Base-by-base conservation (phyloP, 1,140 invertebrate species). In the Mesaphorura yosii region DNA sequence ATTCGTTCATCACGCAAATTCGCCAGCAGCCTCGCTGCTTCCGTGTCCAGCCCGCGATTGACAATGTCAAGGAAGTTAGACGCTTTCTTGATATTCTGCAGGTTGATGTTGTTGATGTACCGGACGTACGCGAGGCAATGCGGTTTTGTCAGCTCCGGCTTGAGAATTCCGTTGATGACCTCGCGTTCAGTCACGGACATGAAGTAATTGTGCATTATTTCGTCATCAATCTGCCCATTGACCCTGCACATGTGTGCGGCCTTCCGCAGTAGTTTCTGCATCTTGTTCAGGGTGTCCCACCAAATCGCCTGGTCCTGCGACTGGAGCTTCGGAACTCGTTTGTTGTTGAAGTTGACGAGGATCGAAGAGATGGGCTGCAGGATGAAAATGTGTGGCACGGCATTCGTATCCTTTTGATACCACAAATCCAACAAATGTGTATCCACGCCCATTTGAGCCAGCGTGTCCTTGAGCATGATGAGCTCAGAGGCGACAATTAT, bases 161-260 rank as follows among this genome's bases (percentile, higher is more conserved):
- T 90, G 12, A 98, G 68, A 31, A 96, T 77, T 0, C 94, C 93
- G 63, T 94, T 91, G 53, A 95, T 95, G 0, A 97, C 90, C 74
- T 98, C 94, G 46, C 93, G 72, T 73, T 98, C 94, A 0, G 94
- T 98, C 12, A 98, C 94, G 94, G 93, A 96, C 93, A 97, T 97
- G 65, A 94, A 95, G 70, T 96, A 98, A 70, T 96, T 96, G 64
- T 98, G 93, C 80, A 92, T 93, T 15, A 84, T 83, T 42, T 96
- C 91, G 62, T 89, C 82, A 64, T 85, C 83, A 65, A 98, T 85
- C 70, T 86, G 88, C 2, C 84, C 88, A 58, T 77, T 74, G 44
- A 86, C 83, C 62, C 79, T 88, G 14, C 95, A 73, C 2, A 87
- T 87, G 23, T 82, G 78, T 0, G 91, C 83, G 0, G 90, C 87